Percentiles rank a stretch among this genome's conserved stretches.
phyloP scores from a whole-genome alignment of 2,888 invertebrate genomes.

The Drosophila nr. medialis region DNA sequence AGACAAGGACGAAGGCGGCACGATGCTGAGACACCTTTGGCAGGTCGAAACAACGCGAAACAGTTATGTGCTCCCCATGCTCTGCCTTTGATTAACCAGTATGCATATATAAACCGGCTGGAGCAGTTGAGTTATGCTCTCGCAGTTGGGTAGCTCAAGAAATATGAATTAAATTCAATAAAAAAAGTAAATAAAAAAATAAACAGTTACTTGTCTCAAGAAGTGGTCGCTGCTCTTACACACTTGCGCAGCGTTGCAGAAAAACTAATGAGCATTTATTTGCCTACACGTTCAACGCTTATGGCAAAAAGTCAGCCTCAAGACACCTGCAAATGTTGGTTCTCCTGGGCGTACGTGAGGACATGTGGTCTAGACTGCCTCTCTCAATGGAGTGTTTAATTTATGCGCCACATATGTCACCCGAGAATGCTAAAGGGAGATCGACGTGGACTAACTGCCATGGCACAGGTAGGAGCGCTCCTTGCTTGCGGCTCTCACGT shows the following conservation, averaged over 20 bases:
- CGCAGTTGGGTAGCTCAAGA: conserved; percentile 50
- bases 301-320: conserved; percentile 57
- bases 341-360: conserved; percentile 56
- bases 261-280: conserved; percentile 72
- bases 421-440: conserved; percentile 22
- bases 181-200: conserved; percentile 8
- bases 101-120: conserved; percentile 45
- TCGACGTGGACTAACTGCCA: conserved; percentile 1
- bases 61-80: conserved; percentile 20
- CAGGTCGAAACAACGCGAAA: conserved; percentile 53
- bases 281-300: conserved; percentile 58
- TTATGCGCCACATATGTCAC: conserved; percentile 77
- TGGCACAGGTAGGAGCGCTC: conserved; percentile 18
- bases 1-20: background rate
- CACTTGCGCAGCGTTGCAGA: conserved; percentile 32
- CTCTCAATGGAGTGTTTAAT: conserved; percentile 71
- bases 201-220: conserved; percentile 26
- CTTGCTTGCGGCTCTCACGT: conserved; percentile 37
- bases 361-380: conserved; percentile 40
- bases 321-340: conserved; percentile 38
- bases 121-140: conserved; percentile 35
- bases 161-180: conserved; percentile 73
- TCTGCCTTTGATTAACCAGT: conserved; percentile 58
- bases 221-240: background rate
- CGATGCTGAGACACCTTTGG: conserved; percentile 40